A percentile compares a stretch with the other conserved stretches of the same genome.
Conservation (phyloP, 2,113 vertebrate species). For the Corythoichthys intestinalis region DNA sequence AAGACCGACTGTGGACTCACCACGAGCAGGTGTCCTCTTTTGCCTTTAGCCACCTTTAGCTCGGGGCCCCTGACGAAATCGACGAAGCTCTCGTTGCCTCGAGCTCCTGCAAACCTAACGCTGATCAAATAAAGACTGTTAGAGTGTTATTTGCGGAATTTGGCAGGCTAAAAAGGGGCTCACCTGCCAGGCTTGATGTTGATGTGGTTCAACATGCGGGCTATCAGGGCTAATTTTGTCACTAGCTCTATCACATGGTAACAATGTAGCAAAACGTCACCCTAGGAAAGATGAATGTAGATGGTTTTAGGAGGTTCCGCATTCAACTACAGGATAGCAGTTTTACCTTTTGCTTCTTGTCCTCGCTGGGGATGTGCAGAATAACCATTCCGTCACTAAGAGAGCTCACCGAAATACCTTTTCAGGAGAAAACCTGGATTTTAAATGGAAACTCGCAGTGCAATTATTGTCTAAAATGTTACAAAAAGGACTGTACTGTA, state of each 20-base stretch:
- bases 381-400: slow-evolving; percentile 90
- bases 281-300: slow-evolving; percentile 63
- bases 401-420: slow-evolving; percentile 92
- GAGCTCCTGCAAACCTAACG: slow-evolving; percentile 84
- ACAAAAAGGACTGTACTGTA: neutral
- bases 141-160: neutral
- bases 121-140: slow-evolving; percentile 54
- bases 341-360: slow-evolving; percentile 90
- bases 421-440: neutral
- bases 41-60: slow-evolving; percentile 89
- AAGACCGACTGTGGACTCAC: slow-evolving; percentile 73
- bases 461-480: neutral
- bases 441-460: neutral
- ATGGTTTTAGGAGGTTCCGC: slow-evolving; percentile 7
- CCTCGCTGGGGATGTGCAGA: slow-evolving; percentile 85
- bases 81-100: slow-evolving; percentile 87
- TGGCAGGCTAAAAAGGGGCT: slow-evolving; percentile 3
- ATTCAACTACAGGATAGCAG: neutral
- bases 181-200: slow-evolving; percentile 95
- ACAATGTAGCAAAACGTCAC: slow-evolving; percentile 89
- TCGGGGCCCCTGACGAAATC: slow-evolving; percentile 88
- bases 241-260: slow-evolving; percentile 89
- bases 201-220: slow-evolving; percentile 79
- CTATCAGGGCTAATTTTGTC: slow-evolving; percentile 84
- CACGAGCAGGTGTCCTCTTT: slow-evolving; percentile 93